Base-by-base conservation (phyloP, 2,797 vertebrate genomes). In the Leptoclinus maculatus region DNA sequence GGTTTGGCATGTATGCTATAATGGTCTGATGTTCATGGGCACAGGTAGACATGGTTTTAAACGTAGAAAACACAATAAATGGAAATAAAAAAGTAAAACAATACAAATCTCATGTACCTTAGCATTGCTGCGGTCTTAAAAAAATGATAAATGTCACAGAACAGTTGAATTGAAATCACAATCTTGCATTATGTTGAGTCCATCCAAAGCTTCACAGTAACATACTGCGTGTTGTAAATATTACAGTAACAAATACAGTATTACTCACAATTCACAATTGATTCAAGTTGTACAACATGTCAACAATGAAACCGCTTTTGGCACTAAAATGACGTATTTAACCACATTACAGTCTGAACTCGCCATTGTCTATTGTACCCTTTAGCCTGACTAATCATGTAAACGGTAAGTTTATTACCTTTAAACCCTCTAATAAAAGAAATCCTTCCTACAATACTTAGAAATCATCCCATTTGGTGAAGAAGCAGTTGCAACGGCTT, bases 401-500 rank as follows among this genome's bases (percentile, higher is more conserved):
- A 58, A 39, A 51, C 16, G n/a, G 16, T 54, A 54, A 17, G 23
- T 71, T 53, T n/a, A 75, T 53, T 67, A 67, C 21, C n/a, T 36
- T 27, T 41, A 62, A 49, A n/a, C 19, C 13, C 39, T 68, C 2
- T 23, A 34, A 51, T 32, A 45, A 70, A 21, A 69, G 32, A 19
- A 25, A 36, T 36, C 45, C 13, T 59, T 19, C 64, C 25, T 27
- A 41, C 1, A 56, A 43, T 39, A 62, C 19, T 45, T 59, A 66
- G 32, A 71, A 80, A 66, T 43, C 27, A 38, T 66, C 17, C 34
- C 12, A 21, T 65, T 80, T 80, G 59, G 5, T 34, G 7, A 45
- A 60, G 38, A 29, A 71, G 57, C 19, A 53, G 43, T 71, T 66
- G 25, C n/a, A 54, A 25, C 23, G n/a, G 19, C 63, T 49, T 64